These are phyloP conservation scores for Urocynchramus pylzowi DNA, from an alignment of 2,113 vertebrate species.

Conservation along the genomic window DNA sequence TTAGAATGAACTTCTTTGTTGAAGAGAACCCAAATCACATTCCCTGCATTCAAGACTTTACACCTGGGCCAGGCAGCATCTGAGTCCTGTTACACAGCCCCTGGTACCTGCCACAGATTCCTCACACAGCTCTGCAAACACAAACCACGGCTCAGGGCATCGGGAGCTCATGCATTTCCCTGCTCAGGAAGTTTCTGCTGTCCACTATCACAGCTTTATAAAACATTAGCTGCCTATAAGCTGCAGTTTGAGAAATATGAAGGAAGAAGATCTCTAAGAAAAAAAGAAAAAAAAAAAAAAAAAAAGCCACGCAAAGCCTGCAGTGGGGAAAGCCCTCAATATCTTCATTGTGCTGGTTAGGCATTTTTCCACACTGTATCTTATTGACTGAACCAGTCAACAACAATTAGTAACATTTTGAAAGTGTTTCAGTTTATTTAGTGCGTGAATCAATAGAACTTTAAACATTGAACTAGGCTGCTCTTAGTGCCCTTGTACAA, in stretches of 20 bases:
- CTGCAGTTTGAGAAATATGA: neutral
- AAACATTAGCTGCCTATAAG: neutral
- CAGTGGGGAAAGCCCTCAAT: neutral
- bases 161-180: fast-evolving
- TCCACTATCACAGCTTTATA: neutral
- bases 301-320: neutral
- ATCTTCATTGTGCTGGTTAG: neutral
- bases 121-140: neutral
- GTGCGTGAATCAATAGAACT: neutral
- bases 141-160: neutral
- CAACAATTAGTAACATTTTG: neutral
- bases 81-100: neutral
- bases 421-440: neutral
- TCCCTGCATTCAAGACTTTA: fast-evolving
- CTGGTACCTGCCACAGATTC: too few species aligned
- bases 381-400: neutral
- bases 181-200: neutral
- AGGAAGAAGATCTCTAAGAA: neutral
- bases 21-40: neutral
- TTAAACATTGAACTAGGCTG: neutral
- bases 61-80: neutral
- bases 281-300: neutral
- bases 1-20: neutral
- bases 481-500: neutral
- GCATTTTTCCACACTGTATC: neutral